These are phyloP conservation scores for Lasioglossum vierecki DNA, from an alignment of 2,888 invertebrate genomes.

Conservation along the genomic window DNA sequence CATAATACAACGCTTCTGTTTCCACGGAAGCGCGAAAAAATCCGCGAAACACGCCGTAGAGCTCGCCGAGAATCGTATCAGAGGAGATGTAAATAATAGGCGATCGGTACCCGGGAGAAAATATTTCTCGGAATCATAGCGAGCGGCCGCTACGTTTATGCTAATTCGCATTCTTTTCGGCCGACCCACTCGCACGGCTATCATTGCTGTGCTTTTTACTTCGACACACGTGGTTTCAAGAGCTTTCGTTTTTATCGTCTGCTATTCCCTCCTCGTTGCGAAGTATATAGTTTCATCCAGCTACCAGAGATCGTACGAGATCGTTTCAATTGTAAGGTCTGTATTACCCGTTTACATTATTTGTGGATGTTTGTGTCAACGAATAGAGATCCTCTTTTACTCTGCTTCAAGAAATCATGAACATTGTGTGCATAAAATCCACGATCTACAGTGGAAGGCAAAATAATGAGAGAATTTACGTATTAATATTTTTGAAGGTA, in stretches of 20 bases:
- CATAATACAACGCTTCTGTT: conserved; percentile 6
- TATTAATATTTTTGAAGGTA: background rate
- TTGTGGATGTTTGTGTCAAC: background rate
- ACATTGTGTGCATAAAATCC: background rate
- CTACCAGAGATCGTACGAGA: background rate
- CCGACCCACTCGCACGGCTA: background rate
- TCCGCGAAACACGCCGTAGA: background rate
- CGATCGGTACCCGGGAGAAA: background rate
- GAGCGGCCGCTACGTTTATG: background rate
- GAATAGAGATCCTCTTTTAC: background rate
- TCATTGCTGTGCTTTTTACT: background rate
- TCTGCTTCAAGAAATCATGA: background rate
- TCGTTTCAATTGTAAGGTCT: background rate
- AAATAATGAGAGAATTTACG: background rate
- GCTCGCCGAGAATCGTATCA: background rate
- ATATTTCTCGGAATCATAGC: conserved; percentile 9
- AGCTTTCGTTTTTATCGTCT: background rate
- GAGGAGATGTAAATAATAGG: background rate
- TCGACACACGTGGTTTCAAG: background rate
- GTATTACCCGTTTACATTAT: background rate
- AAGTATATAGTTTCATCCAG: background rate
- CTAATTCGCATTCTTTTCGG: background rate
- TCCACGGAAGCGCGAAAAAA: background rate
- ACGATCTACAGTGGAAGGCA: too few relatives aligned
- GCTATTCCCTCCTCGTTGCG: background rate